phyloP scores from a whole-genome alignment of 2,888 invertebrate genomes.

The Hecatera dysodea region DNA sequence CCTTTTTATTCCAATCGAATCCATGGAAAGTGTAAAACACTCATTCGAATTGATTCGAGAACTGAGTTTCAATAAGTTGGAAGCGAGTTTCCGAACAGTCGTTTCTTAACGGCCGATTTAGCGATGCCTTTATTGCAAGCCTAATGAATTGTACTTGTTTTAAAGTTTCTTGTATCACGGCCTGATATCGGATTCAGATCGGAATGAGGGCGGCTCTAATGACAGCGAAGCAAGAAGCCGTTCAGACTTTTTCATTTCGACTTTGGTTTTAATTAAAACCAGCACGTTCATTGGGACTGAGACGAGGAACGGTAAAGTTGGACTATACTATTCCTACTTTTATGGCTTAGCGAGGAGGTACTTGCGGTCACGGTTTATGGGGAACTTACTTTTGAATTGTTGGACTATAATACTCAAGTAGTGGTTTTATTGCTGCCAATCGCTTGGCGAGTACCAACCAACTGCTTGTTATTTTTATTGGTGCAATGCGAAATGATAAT shows the following conservation, averaged over 20 bases:
- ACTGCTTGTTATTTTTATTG: conserved; percentile 32
- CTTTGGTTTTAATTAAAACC: conserved; percentile 85
- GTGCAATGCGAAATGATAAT: neutral
- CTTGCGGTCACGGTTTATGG: conserved; percentile 59
- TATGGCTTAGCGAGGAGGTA: conserved; percentile 57
- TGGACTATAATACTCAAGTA: conserved; percentile 38
- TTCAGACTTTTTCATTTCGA: conserved; percentile 77
- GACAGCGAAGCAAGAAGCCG: conserved; percentile 75
- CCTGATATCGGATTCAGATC: conserved; percentile 78
- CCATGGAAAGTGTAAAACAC: conserved; percentile 73
- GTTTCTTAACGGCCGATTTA: conserved; percentile 75
- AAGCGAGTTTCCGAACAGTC: conserved; percentile 66
- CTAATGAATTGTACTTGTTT: conserved; percentile 85
- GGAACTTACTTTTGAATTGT: conserved; percentile 54
- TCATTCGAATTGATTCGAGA: conserved; percentile 71
- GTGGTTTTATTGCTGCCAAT: conserved; percentile 41
- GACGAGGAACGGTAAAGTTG: conserved; percentile 69
- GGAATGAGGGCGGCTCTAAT: conserved; percentile 77
- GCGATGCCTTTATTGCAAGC: conserved; percentile 79
- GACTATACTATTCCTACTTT: conserved; percentile 63
- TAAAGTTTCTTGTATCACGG: conserved; percentile 82
- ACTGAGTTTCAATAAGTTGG: conserved; percentile 72
- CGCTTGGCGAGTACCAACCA: conserved; percentile 11
- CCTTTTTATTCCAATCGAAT: conserved; percentile 69
- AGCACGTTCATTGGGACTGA: conserved; percentile 71